Conservation (phyloP, 2,888 invertebrate species). For the Stomorhina lunata region DNA sequence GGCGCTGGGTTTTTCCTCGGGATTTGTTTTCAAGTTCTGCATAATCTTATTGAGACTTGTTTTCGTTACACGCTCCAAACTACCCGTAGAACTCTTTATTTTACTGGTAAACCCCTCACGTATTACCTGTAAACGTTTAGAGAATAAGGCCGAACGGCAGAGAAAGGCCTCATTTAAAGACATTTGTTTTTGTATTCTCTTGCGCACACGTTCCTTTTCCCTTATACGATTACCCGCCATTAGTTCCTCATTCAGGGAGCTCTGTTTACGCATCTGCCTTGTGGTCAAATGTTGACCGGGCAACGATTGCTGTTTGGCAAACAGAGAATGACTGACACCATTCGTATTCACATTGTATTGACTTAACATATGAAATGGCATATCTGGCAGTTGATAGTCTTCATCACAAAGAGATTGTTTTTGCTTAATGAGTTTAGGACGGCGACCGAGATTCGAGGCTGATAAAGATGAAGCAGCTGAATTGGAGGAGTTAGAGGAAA, state of each 20-base stretch:
- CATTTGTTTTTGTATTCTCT: conserved; percentile 93
- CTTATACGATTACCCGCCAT: conserved; percentile 92
- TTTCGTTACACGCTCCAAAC: conserved; percentile 91
- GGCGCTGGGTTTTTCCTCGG: conserved; percentile 34
- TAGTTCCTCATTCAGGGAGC: conserved; percentile 92
- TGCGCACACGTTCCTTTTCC: conserved; percentile 90
- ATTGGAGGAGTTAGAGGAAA: conserved; percentile 22
- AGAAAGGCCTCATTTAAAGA: conserved; percentile 93
- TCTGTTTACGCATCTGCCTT: conserved; percentile 83
- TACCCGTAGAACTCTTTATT: conserved; percentile 90
- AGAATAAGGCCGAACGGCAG: conserved; percentile 80
- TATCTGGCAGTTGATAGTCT: conserved; percentile 76
- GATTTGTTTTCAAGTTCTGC: conserved; percentile 84
- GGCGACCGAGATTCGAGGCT: conserved; percentile 73
- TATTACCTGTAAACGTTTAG: conserved; percentile 79
- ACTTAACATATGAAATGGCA: conserved; percentile 74
- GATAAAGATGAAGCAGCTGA: conserved; percentile 63
- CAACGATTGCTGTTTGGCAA: conserved; percentile 52
- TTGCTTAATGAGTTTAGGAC: conserved; percentile 90
- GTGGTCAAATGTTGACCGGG: conserved; percentile 41
- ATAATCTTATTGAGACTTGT: conserved; percentile 91
- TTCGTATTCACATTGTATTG: conserved; percentile 74
- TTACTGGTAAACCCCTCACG: conserved; percentile 88
- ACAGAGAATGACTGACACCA: conserved; percentile 73
- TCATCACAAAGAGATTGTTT: conserved; percentile 91